Evolutionary conservation across 2,113 vertebrate species (phyloP).

Genomic region (Chionis minor): DNA sequence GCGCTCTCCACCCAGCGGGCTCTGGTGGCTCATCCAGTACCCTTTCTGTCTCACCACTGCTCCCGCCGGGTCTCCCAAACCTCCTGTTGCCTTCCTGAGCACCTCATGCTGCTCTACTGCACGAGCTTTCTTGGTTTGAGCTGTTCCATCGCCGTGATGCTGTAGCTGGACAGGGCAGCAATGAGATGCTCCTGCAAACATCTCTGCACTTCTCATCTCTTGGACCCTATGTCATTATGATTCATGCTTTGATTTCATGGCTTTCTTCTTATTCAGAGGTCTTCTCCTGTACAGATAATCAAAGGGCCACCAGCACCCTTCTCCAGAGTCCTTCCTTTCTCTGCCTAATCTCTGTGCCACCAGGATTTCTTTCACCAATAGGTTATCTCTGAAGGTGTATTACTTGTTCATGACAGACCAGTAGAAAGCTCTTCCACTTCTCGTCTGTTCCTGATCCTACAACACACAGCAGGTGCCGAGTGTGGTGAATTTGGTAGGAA

Average conservation of each 20-base stretch:
- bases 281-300: neutral
- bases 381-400: neutral
- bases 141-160: rapidly evolving
- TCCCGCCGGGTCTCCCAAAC: neutral
- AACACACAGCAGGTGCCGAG: neutral
- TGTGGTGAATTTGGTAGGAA: neutral
- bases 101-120: neutral
- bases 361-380: neutral
- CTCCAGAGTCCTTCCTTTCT: neutral
- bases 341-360: neutral
- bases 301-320: neutral
- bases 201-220: neutral
- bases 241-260: neutral
- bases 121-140: neutral
- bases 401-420: neutral
- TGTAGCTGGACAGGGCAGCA: neutral
- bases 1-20: rapidly evolving
- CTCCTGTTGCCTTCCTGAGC: neutral
- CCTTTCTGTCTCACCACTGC: neutral
- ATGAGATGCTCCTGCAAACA: neutral
- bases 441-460: neutral
- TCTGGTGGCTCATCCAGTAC: neutral
- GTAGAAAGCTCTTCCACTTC: neutral
- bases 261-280: neutral
- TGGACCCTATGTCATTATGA: rapidly evolving